These are phyloP conservation scores for Archivesica marissinica DNA, from an alignment of 1,140 invertebrate species.

Conservation along the genomic window DNA sequence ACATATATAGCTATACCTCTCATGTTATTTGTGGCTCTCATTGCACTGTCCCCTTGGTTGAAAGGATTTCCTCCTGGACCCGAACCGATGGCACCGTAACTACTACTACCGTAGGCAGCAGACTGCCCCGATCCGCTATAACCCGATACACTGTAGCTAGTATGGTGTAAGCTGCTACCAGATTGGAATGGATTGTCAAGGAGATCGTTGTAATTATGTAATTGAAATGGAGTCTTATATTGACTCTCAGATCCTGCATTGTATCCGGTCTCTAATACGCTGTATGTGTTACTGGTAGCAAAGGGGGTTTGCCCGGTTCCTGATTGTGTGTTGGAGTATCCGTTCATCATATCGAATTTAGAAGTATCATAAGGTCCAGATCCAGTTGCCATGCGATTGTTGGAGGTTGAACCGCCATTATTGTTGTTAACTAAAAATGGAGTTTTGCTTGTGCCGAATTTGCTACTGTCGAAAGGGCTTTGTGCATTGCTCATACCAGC, in stretches of 20 bases:
- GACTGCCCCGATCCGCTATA: conserved; percentile 13
- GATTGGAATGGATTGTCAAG: conserved; percentile 24
- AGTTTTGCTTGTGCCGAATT: background rate
- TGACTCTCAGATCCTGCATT: background rate
- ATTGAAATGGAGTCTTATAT: conserved; percentile 47
- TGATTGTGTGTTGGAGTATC: background rate
- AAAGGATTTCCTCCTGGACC: conserved; percentile 36
- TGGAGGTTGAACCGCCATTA: background rate
- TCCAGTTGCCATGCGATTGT: background rate
- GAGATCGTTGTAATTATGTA: conserved; percentile 46
- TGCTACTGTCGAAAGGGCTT: conserved; percentile 22
- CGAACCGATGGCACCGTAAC: background rate
- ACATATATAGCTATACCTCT: too few species aligned
- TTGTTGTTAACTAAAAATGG: background rate
- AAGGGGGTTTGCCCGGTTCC: conserved; percentile 20
- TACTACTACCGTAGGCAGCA: background rate
- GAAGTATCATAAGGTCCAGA: conserved; percentile 10
- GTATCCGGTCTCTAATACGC: conserved; percentile 3
- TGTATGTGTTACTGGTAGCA: conserved; percentile 9
- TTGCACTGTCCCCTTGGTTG: conserved; percentile 15
- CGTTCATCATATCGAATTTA: background rate
- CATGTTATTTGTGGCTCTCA: background rate
- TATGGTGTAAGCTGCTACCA: background rate
- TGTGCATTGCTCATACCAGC: background rate
- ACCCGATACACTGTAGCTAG: background rate